Conservation (phyloP, 2,113 vertebrate species). For the Oncorhynchus nerka region DNA sequence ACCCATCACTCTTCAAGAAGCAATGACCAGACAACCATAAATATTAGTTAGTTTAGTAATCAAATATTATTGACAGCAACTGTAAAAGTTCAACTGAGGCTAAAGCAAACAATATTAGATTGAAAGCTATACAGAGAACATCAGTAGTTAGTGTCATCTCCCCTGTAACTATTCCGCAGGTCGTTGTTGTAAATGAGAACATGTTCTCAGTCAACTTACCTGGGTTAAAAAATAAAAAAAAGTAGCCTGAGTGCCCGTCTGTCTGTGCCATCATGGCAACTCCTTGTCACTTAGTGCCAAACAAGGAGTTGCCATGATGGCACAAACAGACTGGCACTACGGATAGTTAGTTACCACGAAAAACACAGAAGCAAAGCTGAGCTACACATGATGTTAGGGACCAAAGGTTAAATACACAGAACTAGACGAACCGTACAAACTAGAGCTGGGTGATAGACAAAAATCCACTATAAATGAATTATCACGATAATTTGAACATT, state of each 20-base stretch:
- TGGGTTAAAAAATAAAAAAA: no score
- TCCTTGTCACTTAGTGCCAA: no score
- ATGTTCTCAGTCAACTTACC: no score
- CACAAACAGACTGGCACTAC: no score
- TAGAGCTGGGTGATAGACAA: neutral
- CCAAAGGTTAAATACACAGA: conserved; percentile 17
- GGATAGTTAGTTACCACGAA: neutral
- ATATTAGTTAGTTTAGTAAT: neutral
- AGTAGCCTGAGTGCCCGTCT: neutral
- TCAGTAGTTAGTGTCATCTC: no score
- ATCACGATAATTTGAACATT: no score
- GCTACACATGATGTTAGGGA: neutral
- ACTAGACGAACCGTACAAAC: conserved; percentile 19
- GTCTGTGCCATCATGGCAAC: no score
- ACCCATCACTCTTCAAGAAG: no score
- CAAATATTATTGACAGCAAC: neutral
- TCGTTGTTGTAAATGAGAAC: no score
- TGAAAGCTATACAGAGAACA: neutral
- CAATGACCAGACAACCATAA: neutral
- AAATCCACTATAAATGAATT: no score
- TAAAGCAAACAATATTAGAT: neutral
- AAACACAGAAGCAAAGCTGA: neutral
- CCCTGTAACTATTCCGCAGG: no score
- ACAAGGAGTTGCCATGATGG: no score
- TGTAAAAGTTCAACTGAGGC: neutral